Base-by-base conservation (phyloP, 2,797 vertebrate species). In the Lycodopsis pacificus region DNA sequence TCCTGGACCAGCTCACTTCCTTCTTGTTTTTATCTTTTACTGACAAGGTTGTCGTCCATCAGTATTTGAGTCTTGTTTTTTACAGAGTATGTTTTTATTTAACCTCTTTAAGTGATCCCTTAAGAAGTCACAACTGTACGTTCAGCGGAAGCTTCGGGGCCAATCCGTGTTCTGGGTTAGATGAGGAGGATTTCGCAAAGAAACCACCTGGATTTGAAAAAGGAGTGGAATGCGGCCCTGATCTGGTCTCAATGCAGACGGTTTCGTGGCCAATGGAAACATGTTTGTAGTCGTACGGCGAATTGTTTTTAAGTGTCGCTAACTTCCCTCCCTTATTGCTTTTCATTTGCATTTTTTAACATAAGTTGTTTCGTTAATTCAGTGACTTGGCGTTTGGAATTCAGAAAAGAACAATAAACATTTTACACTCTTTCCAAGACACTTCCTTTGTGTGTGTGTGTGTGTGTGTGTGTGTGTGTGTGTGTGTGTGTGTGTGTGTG, bases 291-390 rank as follows among this genome's bases (percentile, higher is more conserved):
- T 85, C 88, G 73, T 88, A 86, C 79, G 86, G 85, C 81, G 85
- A 44, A 81, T 77, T 62, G 62, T 38, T 81, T 89, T 76, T 72
- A 88, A 62, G 42, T 93, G 84, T 90, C 14, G 56, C 76, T 89
- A 79, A 88, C 75, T 53, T 86, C 53, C 75, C 69, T 86, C 58
- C 75, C 92, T 89, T 86, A 61, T 83, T 82, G 83, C 76, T 82
- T 62, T 85, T 83, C 65, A 76, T 90, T 91, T 83, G 27, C 34
- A 49, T 93, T 92, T 87, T 94, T 93, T 89, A 81, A 88, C 88
- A 88, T 96, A 92, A 94, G 94, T 67, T 93, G 66, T 90, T 97
- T 97, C 96, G 94, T 96, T 97, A 95, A 96, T 95, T 96, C 92
- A 93, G 95, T 96, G 94, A 96, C 96, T 94, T 97, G 89, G 68